These are phyloP conservation scores for Steinernema hermaphroditum DNA, from an alignment of 2,888 invertebrate species.

Conservation along the genomic window DNA sequence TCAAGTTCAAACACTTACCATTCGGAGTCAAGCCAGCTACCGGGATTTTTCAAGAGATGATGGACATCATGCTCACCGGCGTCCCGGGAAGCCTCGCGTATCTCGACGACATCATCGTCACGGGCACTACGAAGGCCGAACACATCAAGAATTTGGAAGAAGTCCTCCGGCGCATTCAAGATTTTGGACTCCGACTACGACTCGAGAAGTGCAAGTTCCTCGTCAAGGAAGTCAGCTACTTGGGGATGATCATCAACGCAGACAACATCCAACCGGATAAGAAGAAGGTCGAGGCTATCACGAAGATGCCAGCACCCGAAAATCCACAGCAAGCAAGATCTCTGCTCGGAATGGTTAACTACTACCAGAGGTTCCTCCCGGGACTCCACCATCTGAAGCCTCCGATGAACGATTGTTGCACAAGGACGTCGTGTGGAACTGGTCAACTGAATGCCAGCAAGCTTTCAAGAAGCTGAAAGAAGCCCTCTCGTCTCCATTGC, in stretches of 20 bases:
- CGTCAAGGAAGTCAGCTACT: conserved; percentile 36
- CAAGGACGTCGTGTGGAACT: conserved; percentile 44
- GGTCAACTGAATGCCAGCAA: conserved; percentile 20
- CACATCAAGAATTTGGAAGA: conserved; percentile 36
- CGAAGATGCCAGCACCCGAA: conserved; percentile 30
- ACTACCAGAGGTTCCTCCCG: conserved; percentile 38
- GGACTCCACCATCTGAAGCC: conserved; percentile 32
- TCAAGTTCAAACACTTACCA: conserved; percentile 43
- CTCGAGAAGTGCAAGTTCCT: conserved; percentile 49
- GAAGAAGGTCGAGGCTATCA: conserved; percentile 41
- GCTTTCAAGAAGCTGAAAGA: conserved; percentile 52
- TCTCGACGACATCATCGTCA: conserved; percentile 48
- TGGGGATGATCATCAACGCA: conserved; percentile 44
- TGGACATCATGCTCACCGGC: conserved; percentile 44
- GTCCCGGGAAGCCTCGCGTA: conserved; percentile 40
- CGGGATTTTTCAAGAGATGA: conserved; percentile 46
- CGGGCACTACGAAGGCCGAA: conserved; percentile 33
- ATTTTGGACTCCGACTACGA: conserved; percentile 42
- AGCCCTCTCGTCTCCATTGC: conserved; percentile 45
- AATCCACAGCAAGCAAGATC: conserved; percentile 28
- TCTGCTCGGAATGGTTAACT: conserved; percentile 38
- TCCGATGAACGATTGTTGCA: conserved; percentile 50
- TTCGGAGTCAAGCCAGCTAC: conserved; percentile 53
- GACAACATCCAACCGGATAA: conserved; percentile 41
- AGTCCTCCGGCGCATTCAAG: conserved; percentile 39